Percentiles rank a stretch among this genome's conserved stretches.
phyloP scores from a whole-genome alignment of 2,888 invertebrate species.

The Xylota sylvarum region DNA sequence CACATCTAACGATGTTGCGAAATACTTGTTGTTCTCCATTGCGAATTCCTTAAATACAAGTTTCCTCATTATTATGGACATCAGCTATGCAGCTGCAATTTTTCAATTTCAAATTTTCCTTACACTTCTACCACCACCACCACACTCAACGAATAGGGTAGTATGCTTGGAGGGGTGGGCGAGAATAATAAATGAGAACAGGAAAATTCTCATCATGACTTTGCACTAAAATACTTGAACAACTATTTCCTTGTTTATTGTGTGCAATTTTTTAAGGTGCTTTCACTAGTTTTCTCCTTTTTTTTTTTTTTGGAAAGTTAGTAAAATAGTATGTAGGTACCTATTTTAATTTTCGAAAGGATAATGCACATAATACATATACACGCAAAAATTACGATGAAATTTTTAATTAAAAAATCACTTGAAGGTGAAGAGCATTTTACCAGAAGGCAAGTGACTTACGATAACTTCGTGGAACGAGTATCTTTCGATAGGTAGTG shows the following conservation, averaged over 20 bases:
- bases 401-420: conserved; percentile 66
- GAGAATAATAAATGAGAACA: conserved; percentile 20
- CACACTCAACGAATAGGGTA: not conserved
- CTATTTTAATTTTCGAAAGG: not conserved
- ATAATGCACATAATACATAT: not conserved
- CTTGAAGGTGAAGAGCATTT: conserved; percentile 35
- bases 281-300: not conserved
- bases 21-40: conserved; percentile 25
- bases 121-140: not conserved
- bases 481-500: too few relatives aligned
- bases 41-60: conserved; percentile 48
- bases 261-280: conserved; percentile 28
- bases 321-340: not conserved
- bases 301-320: not conserved
- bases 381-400: not conserved
- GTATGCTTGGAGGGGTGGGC: not conserved
- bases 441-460: too few relatives aligned
- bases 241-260: conserved; percentile 57
- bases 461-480: too few relatives aligned
- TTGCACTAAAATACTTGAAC: conserved; percentile 53
- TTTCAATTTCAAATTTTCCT: conserved; percentile 37
- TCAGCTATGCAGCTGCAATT: conserved; percentile 47
- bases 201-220: conserved; percentile 60
- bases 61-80: conserved; percentile 51
- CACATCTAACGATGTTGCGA: conserved; percentile 26